Conservation (phyloP, 2,888 invertebrate genomes). For the Muscina levida region DNA sequence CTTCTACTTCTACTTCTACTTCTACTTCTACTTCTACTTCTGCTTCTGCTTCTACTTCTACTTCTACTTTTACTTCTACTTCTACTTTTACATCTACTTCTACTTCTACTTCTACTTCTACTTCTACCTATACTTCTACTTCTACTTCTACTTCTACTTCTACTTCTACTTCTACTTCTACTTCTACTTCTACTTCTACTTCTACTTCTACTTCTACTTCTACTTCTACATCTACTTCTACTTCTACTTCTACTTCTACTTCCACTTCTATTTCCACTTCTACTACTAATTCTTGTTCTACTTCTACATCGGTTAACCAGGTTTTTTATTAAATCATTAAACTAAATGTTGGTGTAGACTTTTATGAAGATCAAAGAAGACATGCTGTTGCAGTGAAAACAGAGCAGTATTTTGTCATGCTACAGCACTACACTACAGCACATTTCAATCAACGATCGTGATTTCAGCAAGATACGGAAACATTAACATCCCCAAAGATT, state of each 20-base stretch:
- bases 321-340: too few relatives aligned
- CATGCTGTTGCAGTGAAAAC: too few relatives aligned
- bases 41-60: conserved; percentile 46
- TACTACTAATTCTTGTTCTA: conserved; percentile 40
- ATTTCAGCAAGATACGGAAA: too few relatives aligned
- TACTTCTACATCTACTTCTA: conserved; percentile 45
- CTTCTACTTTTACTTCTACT: conserved; percentile 41
- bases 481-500: too few relatives aligned
- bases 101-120: conserved; percentile 40
- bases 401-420: too few relatives aligned
- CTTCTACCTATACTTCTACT: conserved; percentile 47
- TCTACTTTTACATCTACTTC: conserved; percentile 48
- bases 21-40: conserved; percentile 51
- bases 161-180: conserved; percentile 49
- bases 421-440: too few relatives aligned
- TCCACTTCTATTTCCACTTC: conserved; percentile 47
- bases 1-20: conserved; percentile 50
- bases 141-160: conserved; percentile 49
- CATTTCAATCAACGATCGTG: too few relatives aligned
- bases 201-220: conserved; percentile 49
- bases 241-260: conserved; percentile 45
- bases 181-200: conserved; percentile 50
- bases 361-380: too few relatives aligned
- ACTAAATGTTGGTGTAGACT: too few relatives aligned
- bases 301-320: conserved; percentile 49